Percentiles rank a stretch among this genome's conserved stretches.
phyloP scores from a whole-genome alignment of 2,888 invertebrate genomes.

The Perizoma affinitatum region DNA sequence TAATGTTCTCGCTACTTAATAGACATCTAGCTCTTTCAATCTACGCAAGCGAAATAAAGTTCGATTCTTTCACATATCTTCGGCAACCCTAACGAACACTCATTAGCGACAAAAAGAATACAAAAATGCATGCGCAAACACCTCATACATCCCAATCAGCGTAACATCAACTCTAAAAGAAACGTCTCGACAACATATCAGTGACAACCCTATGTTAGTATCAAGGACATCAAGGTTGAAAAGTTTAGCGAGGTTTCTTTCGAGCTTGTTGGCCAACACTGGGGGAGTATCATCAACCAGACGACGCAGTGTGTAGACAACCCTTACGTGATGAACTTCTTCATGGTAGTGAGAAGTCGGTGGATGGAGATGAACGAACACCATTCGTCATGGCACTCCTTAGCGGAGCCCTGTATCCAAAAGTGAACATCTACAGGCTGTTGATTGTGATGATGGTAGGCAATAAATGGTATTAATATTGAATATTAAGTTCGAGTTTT shows the following conservation, averaged over 20 bases:
- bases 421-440: too few species aligned
- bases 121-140: constrained; percentile 63
- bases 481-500: too few species aligned
- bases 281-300: too few species aligned
- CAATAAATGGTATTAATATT: too few species aligned
- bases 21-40: constrained; percentile 5
- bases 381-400: too few species aligned
- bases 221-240: constrained; percentile 41
- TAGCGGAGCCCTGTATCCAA: too few species aligned
- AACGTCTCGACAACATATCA: constrained; percentile 77
- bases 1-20: background rate
- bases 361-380: too few species aligned
- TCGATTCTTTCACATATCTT: constrained; percentile 30
- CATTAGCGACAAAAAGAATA: constrained; percentile 70
- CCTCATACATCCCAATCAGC: constrained; percentile 76
- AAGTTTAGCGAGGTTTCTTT: constrained; percentile 19
- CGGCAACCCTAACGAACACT: constrained; percentile 62
- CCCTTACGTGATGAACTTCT: too few species aligned
- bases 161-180: constrained; percentile 75
- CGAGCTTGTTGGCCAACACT: constrained; percentile 6
- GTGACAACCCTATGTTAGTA: constrained; percentile 66
- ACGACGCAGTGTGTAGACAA: too few species aligned
- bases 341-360: too few species aligned
- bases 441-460: too few species aligned
- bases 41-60: constrained; percentile 16